Conservation (phyloP, 2,888 invertebrate genomes). For the Calliopum simillimum region DNA sequence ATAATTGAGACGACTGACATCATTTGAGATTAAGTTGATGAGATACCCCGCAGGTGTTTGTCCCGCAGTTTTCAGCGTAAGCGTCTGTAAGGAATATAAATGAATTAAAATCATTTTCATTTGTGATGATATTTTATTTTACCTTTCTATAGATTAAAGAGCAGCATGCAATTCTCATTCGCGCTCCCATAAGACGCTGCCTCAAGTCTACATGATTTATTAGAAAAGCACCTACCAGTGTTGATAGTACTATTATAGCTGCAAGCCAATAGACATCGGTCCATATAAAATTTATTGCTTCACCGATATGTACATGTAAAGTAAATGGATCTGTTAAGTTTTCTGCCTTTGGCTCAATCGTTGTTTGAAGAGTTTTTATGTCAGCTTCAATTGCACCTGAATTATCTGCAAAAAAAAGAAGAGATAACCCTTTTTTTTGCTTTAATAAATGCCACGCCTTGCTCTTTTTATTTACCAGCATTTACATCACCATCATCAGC, state of each 20-base stretch:
- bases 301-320: too few relatives aligned
- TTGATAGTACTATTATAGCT: constrained; percentile 58
- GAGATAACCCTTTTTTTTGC: too few relatives aligned
- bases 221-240: constrained; percentile 60
- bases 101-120: too few relatives aligned
- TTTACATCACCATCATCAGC: too few relatives aligned
- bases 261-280: constrained; percentile 63
- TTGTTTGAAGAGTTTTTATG: neutral
- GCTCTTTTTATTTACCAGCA: too few relatives aligned
- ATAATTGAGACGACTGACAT: constrained; percentile 91
- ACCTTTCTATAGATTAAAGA: constrained; percentile 78
- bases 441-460: too few relatives aligned
- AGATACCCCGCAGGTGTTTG: constrained; percentile 88
- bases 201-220: constrained; percentile 67
- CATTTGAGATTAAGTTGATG: constrained; percentile 93
- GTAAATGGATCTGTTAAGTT: neutral
- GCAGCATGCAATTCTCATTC: constrained; percentile 75
- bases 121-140: constrained; percentile 27
- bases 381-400: neutral
- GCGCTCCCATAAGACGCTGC: constrained; percentile 71
- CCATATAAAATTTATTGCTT: constrained; percentile 54
- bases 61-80: constrained; percentile 78
- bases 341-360: neutral
- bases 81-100: constrained; percentile 73
- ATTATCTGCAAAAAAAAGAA: neutral